A percentile compares a stretch with the other conserved stretches of the same genome.
Conservation (phyloP, 2,797 vertebrate species). For the Acanthurus tractus region DNA sequence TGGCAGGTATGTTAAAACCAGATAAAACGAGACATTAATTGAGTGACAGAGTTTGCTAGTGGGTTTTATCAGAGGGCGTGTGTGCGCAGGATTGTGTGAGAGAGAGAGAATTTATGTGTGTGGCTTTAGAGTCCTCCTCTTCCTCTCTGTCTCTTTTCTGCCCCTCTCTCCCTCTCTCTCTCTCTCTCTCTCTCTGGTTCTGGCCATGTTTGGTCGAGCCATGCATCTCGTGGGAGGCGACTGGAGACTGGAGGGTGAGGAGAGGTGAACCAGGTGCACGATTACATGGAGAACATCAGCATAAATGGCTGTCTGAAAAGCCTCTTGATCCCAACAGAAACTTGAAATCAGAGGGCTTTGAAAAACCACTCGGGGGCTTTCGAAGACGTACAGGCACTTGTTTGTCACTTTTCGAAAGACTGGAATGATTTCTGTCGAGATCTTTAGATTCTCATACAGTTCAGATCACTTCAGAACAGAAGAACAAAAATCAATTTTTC, state of each 20-base stretch:
- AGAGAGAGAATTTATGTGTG: slow-evolving; percentile 25
- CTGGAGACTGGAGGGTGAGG: slow-evolving; percentile 17
- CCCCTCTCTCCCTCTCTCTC: slow-evolving; percentile 11
- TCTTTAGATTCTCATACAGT: slow-evolving; percentile 20
- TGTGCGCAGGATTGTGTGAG: slow-evolving; percentile 7
- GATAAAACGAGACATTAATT: slow-evolving; percentile 78
- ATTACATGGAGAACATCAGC: slow-evolving; percentile 40
- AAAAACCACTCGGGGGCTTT: slow-evolving; percentile 2
- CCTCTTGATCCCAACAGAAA: slow-evolving; percentile 43
- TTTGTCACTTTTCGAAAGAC: slow-evolving; percentile 26
- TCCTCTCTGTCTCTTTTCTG: slow-evolving; percentile 17
- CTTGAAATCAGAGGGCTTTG: slow-evolving; percentile 49
- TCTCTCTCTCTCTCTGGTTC: slow-evolving; percentile 20
- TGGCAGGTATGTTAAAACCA: slow-evolving; percentile 77
- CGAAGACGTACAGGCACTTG: not conserved
- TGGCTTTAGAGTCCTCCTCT: slow-evolving; percentile 7
- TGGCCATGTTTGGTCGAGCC: slow-evolving; percentile 11
- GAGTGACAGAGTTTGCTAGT: slow-evolving; percentile 69
- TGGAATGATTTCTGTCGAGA: slow-evolving; percentile 24
- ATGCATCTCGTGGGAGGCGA: slow-evolving; percentile 27
- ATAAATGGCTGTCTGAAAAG: slow-evolving; percentile 31
- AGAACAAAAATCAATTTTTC: slow-evolving; percentile 17
- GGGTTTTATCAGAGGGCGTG: slow-evolving; percentile 52
- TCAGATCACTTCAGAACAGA: slow-evolving; percentile 12
- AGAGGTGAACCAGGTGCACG: slow-evolving; percentile 50